phyloP scores from a whole-genome alignment of 2,113 vertebrate genomes.

The Psilopogon haemacephalus region DNA sequence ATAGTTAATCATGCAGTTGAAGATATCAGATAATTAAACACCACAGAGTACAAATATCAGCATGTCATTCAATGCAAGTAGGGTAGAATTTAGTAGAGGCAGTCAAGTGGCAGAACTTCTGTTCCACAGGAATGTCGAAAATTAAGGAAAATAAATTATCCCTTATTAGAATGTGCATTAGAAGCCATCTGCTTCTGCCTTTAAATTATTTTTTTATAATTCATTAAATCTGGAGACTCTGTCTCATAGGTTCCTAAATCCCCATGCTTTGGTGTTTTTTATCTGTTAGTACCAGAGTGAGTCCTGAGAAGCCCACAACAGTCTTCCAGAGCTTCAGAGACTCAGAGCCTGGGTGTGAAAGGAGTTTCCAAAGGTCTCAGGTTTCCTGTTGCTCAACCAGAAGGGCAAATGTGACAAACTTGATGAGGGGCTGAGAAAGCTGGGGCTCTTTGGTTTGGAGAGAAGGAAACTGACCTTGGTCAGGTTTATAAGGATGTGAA shows the following conservation, averaged over 20 bases:
- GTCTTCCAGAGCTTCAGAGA: background rate
- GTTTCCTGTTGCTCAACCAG: background rate
- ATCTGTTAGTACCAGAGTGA: background rate
- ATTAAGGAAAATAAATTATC: background rate
- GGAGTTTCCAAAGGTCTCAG: background rate
- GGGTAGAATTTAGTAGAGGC: background rate
- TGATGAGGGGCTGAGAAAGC: too few relatives aligned
- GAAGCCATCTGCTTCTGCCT: background rate
- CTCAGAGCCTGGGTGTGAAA: background rate
- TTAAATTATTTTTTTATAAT: background rate
- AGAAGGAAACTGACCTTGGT: too few relatives aligned
- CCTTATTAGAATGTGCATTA: background rate
- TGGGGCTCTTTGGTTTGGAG: too few relatives aligned
- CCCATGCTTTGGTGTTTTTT: background rate
- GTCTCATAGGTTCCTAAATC: background rate
- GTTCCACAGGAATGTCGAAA: background rate
- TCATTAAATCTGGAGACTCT: background rate
- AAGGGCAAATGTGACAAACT: background rate
- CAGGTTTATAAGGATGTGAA: too few relatives aligned
- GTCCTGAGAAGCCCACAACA: accelerated
- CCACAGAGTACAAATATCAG: background rate
- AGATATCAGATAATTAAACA: background rate
- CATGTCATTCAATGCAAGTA: background rate
- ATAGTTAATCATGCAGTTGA: background rate
- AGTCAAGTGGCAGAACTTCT: background rate